Percentiles rank a stretch among this genome's conserved stretches.
These are phyloP conservation scores for Spermophilus dauricus DNA, from an alignment of 2,113 vertebrate species.

Conservation along the genomic window DNA sequence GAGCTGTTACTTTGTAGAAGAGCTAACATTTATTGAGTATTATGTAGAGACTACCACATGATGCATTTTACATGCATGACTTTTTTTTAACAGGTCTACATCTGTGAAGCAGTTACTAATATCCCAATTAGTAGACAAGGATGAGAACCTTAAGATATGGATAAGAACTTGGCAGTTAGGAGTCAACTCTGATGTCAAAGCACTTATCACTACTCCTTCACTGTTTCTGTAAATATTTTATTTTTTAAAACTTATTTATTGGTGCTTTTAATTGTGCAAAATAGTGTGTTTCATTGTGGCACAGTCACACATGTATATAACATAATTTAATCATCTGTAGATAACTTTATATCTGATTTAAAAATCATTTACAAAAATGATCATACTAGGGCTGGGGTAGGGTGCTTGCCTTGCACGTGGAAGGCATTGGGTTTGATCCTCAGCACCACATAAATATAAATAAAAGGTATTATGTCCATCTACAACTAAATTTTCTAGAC, in stretches of 20 bases:
- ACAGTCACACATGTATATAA: not conserved
- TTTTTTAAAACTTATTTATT: not conserved
- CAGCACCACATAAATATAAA: no score
- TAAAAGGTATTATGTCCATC: no score
- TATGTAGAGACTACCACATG: not conserved
- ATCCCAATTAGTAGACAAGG: not conserved
- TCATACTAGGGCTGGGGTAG: not conserved
- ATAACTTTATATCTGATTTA: not conserved
- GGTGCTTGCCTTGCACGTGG: no score
- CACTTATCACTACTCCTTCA: not conserved
- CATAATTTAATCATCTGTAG: not conserved
- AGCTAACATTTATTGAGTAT: not conserved
- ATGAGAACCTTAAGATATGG: not conserved
- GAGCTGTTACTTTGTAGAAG: not conserved
- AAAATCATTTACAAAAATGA: not conserved
- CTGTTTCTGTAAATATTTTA: not conserved
- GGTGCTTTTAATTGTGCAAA: not conserved
- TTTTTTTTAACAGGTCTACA: not conserved
- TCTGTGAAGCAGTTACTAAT: not conserved
- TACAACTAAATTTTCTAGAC: not conserved
- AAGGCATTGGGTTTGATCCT: no score
- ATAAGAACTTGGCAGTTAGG: not conserved
- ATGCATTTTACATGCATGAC: not conserved
- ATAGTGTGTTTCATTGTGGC: not conserved
- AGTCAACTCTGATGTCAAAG: not conserved